phyloP scores from a whole-genome alignment of 2,888 invertebrate genomes.

The Tachystola acroxantha region DNA sequence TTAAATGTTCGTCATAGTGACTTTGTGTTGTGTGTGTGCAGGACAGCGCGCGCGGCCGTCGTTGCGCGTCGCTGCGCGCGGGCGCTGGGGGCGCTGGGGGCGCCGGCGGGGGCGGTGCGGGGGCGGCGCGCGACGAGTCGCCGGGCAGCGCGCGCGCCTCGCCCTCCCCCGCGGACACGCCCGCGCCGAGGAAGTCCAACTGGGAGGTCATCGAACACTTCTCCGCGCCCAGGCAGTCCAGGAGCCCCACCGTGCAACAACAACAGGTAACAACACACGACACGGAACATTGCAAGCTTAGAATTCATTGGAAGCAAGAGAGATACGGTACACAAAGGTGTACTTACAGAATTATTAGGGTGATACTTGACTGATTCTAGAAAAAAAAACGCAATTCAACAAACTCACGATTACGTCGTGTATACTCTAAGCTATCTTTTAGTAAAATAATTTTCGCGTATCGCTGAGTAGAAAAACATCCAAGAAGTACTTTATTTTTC shows the following conservation, averaged over 20 bases:
- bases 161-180: conserved; percentile 73
- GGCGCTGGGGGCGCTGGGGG: conserved; percentile 42
- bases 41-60: conserved; percentile 80
- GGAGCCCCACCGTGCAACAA: conserved; percentile 72
- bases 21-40: conserved; percentile 27
- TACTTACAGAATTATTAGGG: neutral
- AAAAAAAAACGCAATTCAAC: no score
- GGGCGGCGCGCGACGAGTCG: conserved; percentile 42
- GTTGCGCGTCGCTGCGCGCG: conserved; percentile 78
- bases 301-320: no score
- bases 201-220: conserved; percentile 96
- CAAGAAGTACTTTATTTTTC: no score
- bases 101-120: conserved; percentile 62
- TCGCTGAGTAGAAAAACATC: no score
- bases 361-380: no score
- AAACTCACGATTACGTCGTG: no score
- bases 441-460: no score
- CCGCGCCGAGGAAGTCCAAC: conserved; percentile 87
- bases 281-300: neutral
- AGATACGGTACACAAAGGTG: neutral
- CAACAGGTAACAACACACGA: conserved; percentile 44
- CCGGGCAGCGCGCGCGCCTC: conserved; percentile 46
- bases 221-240: conserved; percentile 76
- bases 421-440: no score
- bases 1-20: no score